phyloP scores from a whole-genome alignment of 2,113 vertebrate genomes.

The Ctenodactylus gundi region DNA sequence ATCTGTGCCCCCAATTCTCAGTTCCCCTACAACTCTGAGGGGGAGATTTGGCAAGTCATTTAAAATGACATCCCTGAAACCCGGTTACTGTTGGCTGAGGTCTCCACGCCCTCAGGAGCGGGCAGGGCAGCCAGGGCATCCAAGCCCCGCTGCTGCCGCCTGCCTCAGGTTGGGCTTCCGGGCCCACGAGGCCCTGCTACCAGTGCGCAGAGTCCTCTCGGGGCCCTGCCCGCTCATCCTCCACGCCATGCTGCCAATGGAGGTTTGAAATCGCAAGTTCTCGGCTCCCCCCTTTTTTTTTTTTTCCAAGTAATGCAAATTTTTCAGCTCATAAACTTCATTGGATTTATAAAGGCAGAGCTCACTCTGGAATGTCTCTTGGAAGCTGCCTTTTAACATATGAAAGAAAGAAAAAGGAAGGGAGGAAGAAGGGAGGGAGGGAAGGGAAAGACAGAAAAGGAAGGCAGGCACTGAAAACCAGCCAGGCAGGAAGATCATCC shows the following conservation, averaged over 20 bases:
- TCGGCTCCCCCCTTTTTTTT: background rate
- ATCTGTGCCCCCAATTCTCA: background rate
- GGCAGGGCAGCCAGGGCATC: too few relatives aligned
- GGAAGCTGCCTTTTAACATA: constrained; percentile 60
- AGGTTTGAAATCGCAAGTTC: constrained; percentile 58
- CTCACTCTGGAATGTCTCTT: constrained; percentile 74
- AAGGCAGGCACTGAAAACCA: constrained; percentile 47
- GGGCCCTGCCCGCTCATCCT: constrained; percentile 42
- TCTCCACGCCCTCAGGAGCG: too few relatives aligned
- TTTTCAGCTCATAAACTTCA: constrained; percentile 78
- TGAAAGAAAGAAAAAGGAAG: too few relatives aligned
- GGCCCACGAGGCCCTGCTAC: too few relatives aligned
- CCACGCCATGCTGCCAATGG: constrained; percentile 65
- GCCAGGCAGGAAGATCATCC: constrained; percentile 49
- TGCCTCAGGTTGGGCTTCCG: too few relatives aligned
- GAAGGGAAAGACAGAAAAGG: background rate
- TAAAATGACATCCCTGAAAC: background rate
- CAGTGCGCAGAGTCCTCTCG: too few relatives aligned
- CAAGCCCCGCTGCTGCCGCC: too few relatives aligned
- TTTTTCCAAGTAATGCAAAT: constrained; percentile 60
- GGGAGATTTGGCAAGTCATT: background rate
- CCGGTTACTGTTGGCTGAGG: too few relatives aligned
- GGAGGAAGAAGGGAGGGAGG: background rate
- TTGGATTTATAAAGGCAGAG: constrained; percentile 59
- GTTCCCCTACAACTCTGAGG: background rate